Evolutionary conservation across 2,113 vertebrate species (phyloP), one percentile per base, ranked within the genome.

Genomic region (Callipepla squamata): DNA sequence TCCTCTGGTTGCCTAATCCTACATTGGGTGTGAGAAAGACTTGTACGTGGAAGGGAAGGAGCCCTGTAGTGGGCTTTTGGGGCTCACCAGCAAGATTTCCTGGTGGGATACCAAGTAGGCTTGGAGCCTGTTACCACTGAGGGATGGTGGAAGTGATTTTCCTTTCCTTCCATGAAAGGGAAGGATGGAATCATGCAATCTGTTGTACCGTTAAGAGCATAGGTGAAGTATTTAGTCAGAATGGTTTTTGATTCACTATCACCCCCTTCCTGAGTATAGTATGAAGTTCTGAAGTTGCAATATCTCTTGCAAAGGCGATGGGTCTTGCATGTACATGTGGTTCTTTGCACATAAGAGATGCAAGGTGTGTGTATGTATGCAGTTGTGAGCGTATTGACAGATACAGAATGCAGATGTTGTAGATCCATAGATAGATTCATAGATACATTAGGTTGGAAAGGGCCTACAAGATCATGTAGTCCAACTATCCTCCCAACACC

Each of bases 271-370:
- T 0, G 1, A 79, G 13, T 5, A 78, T 32, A 44, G 36, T 25
- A 26, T 40, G 4, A 62, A 62, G 61, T 62, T 44, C 28, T 57
- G 9, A 11, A 2, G 2, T 66, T 75, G 5, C 4, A 30, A 7
- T 22, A 34, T 10, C 1, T 45, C 11, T 13, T 30, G 36, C 13
- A 38, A 36, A 69, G 25, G 42, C 21, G 17, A 28, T 25, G 40
- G n/a, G 19, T 53, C 9, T 62, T 85, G 9, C 11, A 3, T 63
- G 5, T 0, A 2, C 10, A 1, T 4, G 12, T 21, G n/a, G n/a
- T 10, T 48, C 34, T 23, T 25, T 73, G 3, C 13, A 10, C 3
- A 1, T 15, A 68, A 22, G 3, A 25, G 44, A 30, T 69, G 53
- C 8, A 61, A 19, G 63, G 59, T 66, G 21, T 72, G 4, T 65